A percentile compares a stretch with the other conserved stretches of the same genome.
Conservation (phyloP, 2,797 vertebrate genomes). For the Lerista edwardsae region DNA sequence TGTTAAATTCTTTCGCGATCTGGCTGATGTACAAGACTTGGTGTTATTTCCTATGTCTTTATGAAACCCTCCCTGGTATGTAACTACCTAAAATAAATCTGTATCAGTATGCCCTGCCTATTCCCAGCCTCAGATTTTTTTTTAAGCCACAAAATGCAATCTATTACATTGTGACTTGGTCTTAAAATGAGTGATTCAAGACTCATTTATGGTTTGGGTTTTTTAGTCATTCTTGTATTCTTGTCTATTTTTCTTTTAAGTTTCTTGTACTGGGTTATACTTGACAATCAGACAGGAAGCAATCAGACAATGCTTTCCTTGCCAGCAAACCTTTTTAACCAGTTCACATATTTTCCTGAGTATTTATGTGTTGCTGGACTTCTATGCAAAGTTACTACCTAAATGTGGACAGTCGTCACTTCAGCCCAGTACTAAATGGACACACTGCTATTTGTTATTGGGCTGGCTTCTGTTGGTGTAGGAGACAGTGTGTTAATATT, state of each 20-base stretch:
- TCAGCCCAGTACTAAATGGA: not conserved
- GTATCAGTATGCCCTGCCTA: constrained; percentile 47
- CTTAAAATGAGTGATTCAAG: constrained; percentile 26
- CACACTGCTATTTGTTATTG: not conserved
- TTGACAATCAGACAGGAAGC: constrained; percentile 19
- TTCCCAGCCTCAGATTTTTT: constrained; percentile 41
- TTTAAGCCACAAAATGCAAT: constrained; percentile 28
- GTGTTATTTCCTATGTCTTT: constrained; percentile 51
- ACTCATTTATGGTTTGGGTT: constrained; percentile 40
- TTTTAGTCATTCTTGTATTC: constrained; percentile 3
- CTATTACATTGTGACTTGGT: constrained; percentile 31
- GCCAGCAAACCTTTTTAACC: constrained; percentile 15
- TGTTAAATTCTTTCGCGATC: constrained; percentile 32
- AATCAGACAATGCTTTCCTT: constrained; percentile 26
- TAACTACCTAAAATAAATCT: constrained; percentile 54
- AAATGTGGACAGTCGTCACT: not conserved
- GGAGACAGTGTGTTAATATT: not conserved
- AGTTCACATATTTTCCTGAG: not conserved
- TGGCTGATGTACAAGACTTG: constrained; percentile 29
- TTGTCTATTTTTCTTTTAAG: constrained; percentile 51
- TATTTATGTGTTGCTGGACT: not conserved
- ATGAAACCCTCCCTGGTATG: constrained; percentile 49
- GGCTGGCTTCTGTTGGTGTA: not conserved
- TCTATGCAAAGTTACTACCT: not conserved
- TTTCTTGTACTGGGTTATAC: constrained; percentile 44